These are phyloP conservation scores for Meteorus colon DNA, from an alignment of 2,888 invertebrate species.

Conservation along the genomic window DNA sequence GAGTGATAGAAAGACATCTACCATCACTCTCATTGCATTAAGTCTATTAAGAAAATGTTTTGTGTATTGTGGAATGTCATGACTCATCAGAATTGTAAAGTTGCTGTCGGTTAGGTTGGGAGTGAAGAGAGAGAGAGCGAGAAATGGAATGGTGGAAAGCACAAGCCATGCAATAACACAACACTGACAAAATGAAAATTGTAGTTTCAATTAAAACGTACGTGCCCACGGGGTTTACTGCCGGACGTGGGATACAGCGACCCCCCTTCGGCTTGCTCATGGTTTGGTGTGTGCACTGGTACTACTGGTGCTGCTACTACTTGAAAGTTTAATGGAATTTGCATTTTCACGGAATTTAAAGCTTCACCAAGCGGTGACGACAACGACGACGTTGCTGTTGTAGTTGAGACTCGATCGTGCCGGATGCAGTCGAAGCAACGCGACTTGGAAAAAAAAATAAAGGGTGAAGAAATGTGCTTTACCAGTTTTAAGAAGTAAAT, in stretches of 20 bases:
- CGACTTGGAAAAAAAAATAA: neutral
- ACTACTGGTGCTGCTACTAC: conserved; percentile 27
- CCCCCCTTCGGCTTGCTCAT: conserved; percentile 45
- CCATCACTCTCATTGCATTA: neutral
- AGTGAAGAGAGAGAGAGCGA: neutral
- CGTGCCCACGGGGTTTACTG: conserved; percentile 49
- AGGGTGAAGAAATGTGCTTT: neutral
- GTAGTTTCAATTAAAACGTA: conserved; percentile 56
- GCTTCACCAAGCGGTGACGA: conserved; percentile 46
- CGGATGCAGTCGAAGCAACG: neutral
- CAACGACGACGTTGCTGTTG: neutral
- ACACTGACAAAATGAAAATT: conserved; percentile 46
- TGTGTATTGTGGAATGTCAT: conserved; percentile 9
- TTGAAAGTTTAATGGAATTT: conserved; percentile 59
- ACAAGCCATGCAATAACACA: conserved; percentile 4
- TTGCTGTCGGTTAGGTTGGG: neutral
- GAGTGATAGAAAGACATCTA: too few relatives aligned
- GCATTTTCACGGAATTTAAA: conserved; percentile 57
- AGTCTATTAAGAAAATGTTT: conserved; percentile 5
- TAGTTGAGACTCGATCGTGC: conserved; percentile 16
- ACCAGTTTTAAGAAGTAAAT: conserved; percentile 44
- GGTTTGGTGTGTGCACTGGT: conserved; percentile 4
- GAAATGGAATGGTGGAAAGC: neutral
- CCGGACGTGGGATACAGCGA: conserved; percentile 47
- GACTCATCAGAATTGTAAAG: conserved; percentile 21